Percentiles rank a stretch among this genome's conserved stretches.
phyloP scores from a whole-genome alignment of 2,113 vertebrate species.

The Calyptomena viridis region DNA sequence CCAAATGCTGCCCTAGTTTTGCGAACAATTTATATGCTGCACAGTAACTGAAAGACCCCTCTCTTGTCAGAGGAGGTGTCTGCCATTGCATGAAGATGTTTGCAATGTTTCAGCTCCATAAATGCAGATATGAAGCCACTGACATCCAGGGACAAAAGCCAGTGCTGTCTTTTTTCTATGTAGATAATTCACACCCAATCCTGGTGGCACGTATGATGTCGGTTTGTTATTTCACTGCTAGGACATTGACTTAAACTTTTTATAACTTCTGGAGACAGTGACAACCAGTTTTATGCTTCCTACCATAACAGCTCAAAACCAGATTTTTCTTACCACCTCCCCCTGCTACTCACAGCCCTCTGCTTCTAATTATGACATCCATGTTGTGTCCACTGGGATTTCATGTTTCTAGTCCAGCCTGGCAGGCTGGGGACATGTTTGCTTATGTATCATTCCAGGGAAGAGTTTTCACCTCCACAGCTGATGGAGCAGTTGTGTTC shows the following conservation, averaged over 20 bases:
- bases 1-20: not conserved
- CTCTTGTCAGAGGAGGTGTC: not conserved
- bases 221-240: not conserved
- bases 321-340: not conserved
- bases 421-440: not conserved
- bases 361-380: not conserved
- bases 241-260: not conserved
- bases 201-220: not conserved
- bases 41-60: not conserved
- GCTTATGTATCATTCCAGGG: not conserved
- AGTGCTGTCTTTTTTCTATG: not conserved
- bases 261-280: not conserved
- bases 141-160: not conserved
- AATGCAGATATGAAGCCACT: not conserved
- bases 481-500: accelerated
- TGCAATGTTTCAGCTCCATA: not conserved
- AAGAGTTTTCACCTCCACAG: not conserved
- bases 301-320: not conserved
- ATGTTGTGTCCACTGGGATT: not conserved
- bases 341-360: not conserved
- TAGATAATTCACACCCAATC: not conserved
- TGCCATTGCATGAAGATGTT: not conserved
- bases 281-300: not conserved
- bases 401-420: not conserved
- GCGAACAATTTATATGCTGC: not conserved